Evolutionary conservation across 2,113 vertebrate species (phyloP).

Genomic region (Prunella himalayana): DNA sequence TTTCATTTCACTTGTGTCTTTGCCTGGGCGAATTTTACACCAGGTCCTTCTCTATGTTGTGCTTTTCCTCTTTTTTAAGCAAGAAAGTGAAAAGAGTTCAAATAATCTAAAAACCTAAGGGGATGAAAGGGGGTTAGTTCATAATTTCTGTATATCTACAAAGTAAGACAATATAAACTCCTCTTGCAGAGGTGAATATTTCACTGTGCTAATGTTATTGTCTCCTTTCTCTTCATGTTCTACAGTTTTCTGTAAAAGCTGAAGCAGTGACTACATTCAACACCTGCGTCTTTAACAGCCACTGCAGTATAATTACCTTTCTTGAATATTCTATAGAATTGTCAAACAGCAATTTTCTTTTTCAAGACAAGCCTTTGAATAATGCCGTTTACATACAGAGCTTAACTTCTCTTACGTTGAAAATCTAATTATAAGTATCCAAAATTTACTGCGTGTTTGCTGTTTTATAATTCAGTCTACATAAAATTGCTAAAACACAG

Average conservation of each 20-base stretch:
- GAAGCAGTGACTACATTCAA: constrained; percentile 68
- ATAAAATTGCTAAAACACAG: constrained; percentile 59
- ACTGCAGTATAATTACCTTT: constrained; percentile 76
- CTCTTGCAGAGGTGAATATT: constrained; percentile 28
- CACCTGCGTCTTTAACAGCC: constrained; percentile 74
- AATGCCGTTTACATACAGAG: constrained; percentile 70
- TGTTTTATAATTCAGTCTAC: constrained; percentile 62
- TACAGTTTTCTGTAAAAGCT: constrained; percentile 52
- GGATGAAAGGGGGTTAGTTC: rapidly evolving
- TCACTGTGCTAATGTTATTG: neutral
- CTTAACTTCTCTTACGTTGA: constrained; percentile 69
- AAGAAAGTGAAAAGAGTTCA: neutral
- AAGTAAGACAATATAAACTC: neutral
- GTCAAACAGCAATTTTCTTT: constrained; percentile 80
- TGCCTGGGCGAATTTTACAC: neutral
- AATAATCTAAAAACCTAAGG: neutral
- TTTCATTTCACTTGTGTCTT: constrained; percentile 18
- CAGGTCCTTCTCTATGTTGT: neutral
- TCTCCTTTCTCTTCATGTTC: constrained; percentile 36
- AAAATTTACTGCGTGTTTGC: constrained; percentile 65
- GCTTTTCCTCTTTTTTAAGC: neutral
- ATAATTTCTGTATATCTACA: neutral
- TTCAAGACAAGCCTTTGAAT: constrained; percentile 75
- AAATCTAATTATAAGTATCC: constrained; percentile 75
- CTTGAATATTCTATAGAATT: constrained; percentile 80